Percentiles rank a stretch among this genome's conserved stretches.
Evolutionary conservation across 2,113 vertebrate species (phyloP).

Genomic region (Butorides virescens): DNA sequence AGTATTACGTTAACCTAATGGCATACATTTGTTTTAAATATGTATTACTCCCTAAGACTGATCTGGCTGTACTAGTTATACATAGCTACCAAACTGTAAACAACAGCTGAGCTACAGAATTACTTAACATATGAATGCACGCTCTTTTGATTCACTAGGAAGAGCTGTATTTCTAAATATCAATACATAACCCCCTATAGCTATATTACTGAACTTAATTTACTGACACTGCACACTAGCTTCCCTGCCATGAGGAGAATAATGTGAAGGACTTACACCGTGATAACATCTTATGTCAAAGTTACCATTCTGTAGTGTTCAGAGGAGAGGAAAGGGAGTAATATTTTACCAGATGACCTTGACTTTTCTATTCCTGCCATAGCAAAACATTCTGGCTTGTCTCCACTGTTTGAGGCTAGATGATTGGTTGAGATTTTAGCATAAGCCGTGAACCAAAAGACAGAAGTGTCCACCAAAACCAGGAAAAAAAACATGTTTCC

Average conservation of each 20-base stretch:
- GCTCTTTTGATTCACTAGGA: neutral
- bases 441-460: neutral
- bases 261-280: neutral
- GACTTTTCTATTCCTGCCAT: neutral
- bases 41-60: neutral
- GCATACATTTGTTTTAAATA: conserved; percentile 2
- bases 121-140: neutral
- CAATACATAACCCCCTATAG: neutral
- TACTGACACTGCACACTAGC: neutral
- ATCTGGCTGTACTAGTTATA: conserved; percentile 18
- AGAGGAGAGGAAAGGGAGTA: neutral
- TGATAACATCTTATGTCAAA: neutral
- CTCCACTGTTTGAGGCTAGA: neutral
- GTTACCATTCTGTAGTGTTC: neutral
- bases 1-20: neutral
- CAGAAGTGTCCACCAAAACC: neutral
- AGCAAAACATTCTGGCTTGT: neutral
- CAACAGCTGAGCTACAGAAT: conserved; percentile 39
- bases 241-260: neutral
- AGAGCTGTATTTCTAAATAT: neutral
- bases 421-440: neutral
- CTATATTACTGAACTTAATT: neutral
- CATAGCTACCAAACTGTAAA: neutral
- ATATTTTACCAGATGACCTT: conserved; percentile 21
- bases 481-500: neutral